Conservation (phyloP, 2,888 invertebrate genomes). For the Drosophila bunnanda region DNA sequence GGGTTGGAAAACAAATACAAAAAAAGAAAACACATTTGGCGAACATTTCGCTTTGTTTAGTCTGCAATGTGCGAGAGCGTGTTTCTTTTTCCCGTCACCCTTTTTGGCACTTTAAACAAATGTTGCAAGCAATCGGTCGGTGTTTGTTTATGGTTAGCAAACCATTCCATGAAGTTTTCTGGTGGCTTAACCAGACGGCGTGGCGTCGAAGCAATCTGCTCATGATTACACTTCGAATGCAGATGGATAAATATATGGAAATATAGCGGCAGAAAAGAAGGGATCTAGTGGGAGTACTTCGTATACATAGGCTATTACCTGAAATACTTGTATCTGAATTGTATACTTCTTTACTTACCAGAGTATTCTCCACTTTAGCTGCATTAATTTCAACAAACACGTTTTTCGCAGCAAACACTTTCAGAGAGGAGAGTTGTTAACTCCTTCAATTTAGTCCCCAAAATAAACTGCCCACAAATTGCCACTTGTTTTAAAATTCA, state of each 20-base stretch:
- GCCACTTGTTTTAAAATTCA: constrained; percentile 63
- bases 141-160: constrained; percentile 25
- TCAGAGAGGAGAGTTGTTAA: not conserved
- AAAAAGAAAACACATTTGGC: constrained; percentile 34
- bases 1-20: constrained; percentile 2
- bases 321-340: too few species aligned
- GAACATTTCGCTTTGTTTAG: constrained; percentile 61
- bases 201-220: constrained; percentile 58
- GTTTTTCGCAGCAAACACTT: too few species aligned
- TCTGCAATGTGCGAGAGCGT: constrained; percentile 47
- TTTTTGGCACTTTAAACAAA: constrained; percentile 50
- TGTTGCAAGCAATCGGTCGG: constrained; percentile 48
- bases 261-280: not conserved
- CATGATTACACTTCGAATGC: constrained; percentile 7
- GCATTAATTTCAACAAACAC: too few species aligned
- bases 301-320: too few species aligned
- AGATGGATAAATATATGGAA: not conserved
- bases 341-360: too few species aligned
- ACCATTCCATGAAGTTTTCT: constrained; percentile 39
- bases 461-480: constrained; percentile 51
- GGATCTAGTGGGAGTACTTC: too few species aligned
- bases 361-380: not conserved
- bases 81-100: not conserved
- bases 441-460: not conserved
- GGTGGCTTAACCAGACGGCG: constrained; percentile 15